Conservation (phyloP, 2,113 vertebrate species). For the Gopherus flavomarginatus region DNA sequence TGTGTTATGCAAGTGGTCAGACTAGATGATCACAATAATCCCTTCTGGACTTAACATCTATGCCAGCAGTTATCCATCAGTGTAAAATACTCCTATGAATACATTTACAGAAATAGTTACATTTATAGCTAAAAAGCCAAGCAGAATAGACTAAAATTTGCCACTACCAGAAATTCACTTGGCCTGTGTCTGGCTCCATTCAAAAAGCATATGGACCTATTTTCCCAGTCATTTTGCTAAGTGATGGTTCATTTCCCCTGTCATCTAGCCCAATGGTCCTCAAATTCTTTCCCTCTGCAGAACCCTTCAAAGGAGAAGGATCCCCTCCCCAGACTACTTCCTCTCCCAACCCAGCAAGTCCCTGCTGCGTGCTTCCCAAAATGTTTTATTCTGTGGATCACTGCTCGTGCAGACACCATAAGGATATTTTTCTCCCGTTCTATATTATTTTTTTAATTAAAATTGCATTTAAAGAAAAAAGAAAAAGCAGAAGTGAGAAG, state of each 20-base stretch:
- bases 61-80: too few species aligned
- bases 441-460: background rate
- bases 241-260: background rate
- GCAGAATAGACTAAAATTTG: fast-evolving
- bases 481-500: background rate
- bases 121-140: background rate
- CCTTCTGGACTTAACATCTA: background rate
- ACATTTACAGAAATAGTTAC: fast-evolving
- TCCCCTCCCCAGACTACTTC: background rate
- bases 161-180: background rate
- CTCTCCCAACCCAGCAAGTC: background rate
- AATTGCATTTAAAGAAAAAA: background rate
- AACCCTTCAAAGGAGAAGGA: background rate
- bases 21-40: background rate
- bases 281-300: background rate
- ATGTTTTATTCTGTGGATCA: background rate
- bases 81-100: fast-evolving
- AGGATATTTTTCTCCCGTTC: background rate
- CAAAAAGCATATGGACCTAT: background rate
- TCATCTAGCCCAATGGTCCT: background rate
- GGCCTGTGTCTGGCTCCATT: background rate
- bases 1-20: background rate
- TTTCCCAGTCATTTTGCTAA: background rate
- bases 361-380: background rate
- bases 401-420: fast-evolving